These are phyloP conservation scores for Onychostruthus taczanowskii DNA, from an alignment of 2,113 vertebrate species.

Conservation along the genomic window DNA sequence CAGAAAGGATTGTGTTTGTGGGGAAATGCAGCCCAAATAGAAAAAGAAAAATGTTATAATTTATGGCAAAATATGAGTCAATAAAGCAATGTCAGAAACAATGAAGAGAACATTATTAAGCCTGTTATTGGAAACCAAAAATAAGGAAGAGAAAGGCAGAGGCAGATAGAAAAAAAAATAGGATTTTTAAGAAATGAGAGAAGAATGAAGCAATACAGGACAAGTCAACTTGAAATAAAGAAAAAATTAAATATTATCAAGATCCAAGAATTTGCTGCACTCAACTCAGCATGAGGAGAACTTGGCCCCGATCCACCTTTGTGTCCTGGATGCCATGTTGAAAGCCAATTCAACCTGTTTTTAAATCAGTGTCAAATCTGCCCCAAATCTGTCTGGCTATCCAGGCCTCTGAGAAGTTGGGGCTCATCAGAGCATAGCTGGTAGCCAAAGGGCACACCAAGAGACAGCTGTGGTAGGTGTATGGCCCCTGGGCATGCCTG, in stretches of 20 bases:
- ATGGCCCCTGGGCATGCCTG: background rate
- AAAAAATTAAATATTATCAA: background rate
- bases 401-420: background rate
- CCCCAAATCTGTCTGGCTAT: background rate
- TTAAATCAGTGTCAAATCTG: background rate
- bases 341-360: background rate
- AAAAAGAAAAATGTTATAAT: background rate
- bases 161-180: background rate
- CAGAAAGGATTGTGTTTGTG: background rate
- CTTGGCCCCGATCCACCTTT: background rate
- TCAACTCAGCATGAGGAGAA: background rate
- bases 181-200: background rate
- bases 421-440: background rate
- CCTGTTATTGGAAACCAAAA: background rate
- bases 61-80: conserved; percentile 27
- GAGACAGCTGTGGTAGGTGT: background rate
- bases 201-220: background rate
- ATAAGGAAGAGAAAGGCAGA: background rate
- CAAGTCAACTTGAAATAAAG: background rate
- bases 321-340: background rate
- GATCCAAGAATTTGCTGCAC: background rate
- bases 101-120: background rate
- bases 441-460: background rate
- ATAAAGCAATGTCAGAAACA: conserved; percentile 22
- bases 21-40: background rate